Base-by-base conservation (phyloP, 2,888 invertebrate species). In the Tenthredo livida region DNA sequence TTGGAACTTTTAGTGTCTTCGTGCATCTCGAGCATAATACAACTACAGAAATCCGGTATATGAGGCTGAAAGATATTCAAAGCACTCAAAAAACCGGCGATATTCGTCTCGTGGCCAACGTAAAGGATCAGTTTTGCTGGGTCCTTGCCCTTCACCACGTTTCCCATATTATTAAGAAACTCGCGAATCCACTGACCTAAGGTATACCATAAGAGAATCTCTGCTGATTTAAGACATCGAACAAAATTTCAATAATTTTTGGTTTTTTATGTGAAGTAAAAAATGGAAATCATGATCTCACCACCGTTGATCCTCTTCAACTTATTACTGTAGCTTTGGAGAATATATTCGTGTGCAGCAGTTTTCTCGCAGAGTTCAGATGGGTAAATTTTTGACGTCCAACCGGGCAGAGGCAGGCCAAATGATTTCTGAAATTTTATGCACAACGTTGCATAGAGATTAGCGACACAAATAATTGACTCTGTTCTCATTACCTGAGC, bases 181-280 rank as follows among this genome's bases (percentile, higher is more conserved):
- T 80, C 84, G 29, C 80, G 70, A 0, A 88, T 84, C 88, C 88
- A 88, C 43, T 86, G 29, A 2, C 88, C 88, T 88, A 61, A n/a
- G 61, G 4, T 2, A 29, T 37, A 54, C 2, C 1, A 21, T 43
- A 54, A n/a, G 0, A 29, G 40, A 12, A 83, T 67, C 25, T 29
- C 10, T 47, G 21, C 15, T 25, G n/a, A 21, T 7, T 54, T 7
- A 0, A 54, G n/a, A 54, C 54, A 54, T 7, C 54, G 7, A 54
- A 54, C 17, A 6, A 54, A 61, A 61, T 61, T 61, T 5, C 25
- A 25, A 61, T 61, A 33, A 0, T 33, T 17, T 17, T 5, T n/a
- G n/a, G 0, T n/a, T 58, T 9, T 7, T 58, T 10, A n/a, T n/a
- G 4, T 21, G 21, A 25, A 61, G 21, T 61, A 10, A 12, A 25